Evolutionary conservation across 2,888 invertebrate species (phyloP), one percentile per base, ranked within the genome.

Genomic region (Galeopsomyia nigrocyanea): DNA sequence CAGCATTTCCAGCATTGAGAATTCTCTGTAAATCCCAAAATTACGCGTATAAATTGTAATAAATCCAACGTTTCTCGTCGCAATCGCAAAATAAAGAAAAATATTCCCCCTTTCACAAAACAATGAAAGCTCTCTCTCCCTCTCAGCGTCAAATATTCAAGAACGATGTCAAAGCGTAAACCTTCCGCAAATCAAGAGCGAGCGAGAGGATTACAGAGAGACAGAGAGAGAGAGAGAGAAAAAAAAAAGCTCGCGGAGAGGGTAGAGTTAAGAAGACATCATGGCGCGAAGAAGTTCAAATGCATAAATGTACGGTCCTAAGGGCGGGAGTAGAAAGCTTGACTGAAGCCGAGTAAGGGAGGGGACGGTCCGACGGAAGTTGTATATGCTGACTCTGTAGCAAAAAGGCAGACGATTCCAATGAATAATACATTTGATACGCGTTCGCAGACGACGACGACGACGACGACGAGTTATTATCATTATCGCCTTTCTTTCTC

Each of bases 401-500:
- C 80, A 80, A 82, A 80, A 82, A 81, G 39, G 78, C 79, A 78
- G 80, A 80, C 80, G 78, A 80, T 79, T 26, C 77, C 81, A 79
- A 83, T 85, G 84, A 85, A 84, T 85, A 85, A 85, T 84, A 83
- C 83, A 84, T 85, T 81, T 39, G 39, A 79, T 79, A 79, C 79
- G 75, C 75, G 68, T 73, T 62, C 62, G 61, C 50, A 49, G 39
- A 39, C 13, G 39, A 10, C 39, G 39, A 10, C 3, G 31, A 3
- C 7, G 39, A 10, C 39, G 39, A 39, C 39, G 39, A 39, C 10
- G 39, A 3, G 39, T 10, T 39, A 39, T 39, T 39, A 39, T 39
- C 39, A 10, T 39, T 39, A 39, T 39, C 39, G 39, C 39, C 26
- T 26, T 26, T 26, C 26, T 26, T 26, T 26, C 26, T 26, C 3